phyloP scores from a whole-genome alignment of 2,113 vertebrate genomes.

The Ailurus styani region DNA sequence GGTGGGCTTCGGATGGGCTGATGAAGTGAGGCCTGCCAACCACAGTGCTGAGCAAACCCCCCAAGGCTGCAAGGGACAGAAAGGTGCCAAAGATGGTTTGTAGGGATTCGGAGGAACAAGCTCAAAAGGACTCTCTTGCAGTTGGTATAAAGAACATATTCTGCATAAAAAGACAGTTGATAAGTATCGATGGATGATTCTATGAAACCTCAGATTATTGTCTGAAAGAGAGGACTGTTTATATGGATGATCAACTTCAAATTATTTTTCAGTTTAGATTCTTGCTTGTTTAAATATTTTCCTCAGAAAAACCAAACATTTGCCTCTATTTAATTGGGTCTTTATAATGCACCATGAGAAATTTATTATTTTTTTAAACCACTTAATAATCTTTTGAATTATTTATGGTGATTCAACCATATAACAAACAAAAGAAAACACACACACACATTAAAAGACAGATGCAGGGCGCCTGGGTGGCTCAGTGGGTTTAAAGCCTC shows the following conservation, averaged over 20 bases:
- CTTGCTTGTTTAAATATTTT: conserved; percentile 32
- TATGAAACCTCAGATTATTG: neutral
- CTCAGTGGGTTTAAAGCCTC: too few species aligned
- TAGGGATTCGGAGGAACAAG: neutral
- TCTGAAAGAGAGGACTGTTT: neutral
- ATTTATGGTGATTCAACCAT: neutral
- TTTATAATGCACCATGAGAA: conserved; percentile 8
- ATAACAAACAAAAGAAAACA: neutral
- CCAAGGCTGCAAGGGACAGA: neutral
- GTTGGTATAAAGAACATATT: neutral
- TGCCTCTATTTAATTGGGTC: neutral
- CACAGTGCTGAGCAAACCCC: neutral
- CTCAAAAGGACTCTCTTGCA: neutral
- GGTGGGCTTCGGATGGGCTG: neutral
- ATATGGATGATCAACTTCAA: neutral
- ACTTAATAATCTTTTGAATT: conserved; percentile 7
- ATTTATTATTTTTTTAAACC: neutral
- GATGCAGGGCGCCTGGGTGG: too few species aligned
- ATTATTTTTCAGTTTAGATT: neutral
- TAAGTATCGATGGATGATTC: neutral
- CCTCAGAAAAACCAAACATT: neutral
- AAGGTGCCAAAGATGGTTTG: neutral
- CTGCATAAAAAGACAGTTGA: neutral
- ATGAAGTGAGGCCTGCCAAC: neutral
- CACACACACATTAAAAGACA: neutral